Conservation (phyloP, 1,140 invertebrate species). For the Teleogryllus occipitalis region DNA sequence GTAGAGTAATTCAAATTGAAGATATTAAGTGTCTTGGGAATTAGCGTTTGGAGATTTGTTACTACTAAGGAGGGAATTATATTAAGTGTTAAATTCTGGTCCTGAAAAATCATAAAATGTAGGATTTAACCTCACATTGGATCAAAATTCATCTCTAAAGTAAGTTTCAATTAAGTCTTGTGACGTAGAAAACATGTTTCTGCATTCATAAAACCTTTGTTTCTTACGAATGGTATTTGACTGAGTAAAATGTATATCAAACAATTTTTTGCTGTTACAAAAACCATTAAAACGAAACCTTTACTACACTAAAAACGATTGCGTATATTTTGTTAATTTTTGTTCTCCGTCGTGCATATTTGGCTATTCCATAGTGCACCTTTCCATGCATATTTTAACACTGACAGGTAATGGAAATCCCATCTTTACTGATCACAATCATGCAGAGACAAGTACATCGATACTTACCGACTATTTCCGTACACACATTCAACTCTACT, state of each 20-base stretch:
- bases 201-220: neutral
- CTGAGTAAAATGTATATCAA: neutral
- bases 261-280: neutral
- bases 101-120: neutral
- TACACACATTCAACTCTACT: constrained; percentile 54
- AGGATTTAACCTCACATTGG: neutral
- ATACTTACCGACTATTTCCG: constrained; percentile 50
- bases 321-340: neutral
- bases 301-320: neutral
- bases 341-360: neutral
- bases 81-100: neutral
- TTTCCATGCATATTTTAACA: neutral
- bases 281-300: neutral
- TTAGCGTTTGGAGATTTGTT: too few species aligned
- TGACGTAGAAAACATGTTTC: neutral
- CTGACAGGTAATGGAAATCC: neutral
- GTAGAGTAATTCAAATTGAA: too few species aligned
- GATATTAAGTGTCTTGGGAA: too few species aligned
- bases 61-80: neutral
- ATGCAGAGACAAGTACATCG: constrained; percentile 13
- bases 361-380: neutral
- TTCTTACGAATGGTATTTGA: neutral
- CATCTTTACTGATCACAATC: neutral
- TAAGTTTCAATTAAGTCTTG: neutral
- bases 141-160: too few species aligned